These are phyloP conservation scores for Leucoraja erinaceus DNA, from an alignment of 2,113 vertebrate genomes.

Conservation along the genomic window DNA sequence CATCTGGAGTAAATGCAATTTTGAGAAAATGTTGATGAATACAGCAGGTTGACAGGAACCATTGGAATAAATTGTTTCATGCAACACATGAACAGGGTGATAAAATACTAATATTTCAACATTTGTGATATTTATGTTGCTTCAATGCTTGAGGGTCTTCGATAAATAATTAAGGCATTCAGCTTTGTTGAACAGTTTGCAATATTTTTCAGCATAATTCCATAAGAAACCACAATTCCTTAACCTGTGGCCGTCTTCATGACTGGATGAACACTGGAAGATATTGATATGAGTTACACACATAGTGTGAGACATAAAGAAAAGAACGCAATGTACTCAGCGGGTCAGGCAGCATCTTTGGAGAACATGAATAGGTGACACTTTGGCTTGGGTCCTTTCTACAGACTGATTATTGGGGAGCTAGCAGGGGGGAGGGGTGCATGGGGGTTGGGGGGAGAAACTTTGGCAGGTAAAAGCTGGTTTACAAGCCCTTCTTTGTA, in stretches of 20 bases:
- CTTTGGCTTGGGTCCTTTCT: too few relatives aligned
- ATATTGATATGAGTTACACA: background rate
- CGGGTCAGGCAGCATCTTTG: too few relatives aligned
- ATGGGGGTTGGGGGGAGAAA: background rate
- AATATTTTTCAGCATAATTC: background rate
- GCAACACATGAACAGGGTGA: background rate
- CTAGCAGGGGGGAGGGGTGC: too few relatives aligned
- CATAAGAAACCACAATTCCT: background rate
- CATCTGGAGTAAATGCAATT: background rate
- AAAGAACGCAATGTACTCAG: too few relatives aligned
- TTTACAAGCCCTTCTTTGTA: too few relatives aligned
- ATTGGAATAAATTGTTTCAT: background rate
- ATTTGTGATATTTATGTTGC: background rate
- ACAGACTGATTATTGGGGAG: too few relatives aligned
- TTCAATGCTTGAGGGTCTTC: background rate
- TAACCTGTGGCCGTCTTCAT: background rate
- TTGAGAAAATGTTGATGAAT: background rate
- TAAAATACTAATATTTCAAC: background rate
- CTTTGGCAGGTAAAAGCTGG: too few relatives aligned
- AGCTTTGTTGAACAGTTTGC: background rate
- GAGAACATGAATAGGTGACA: too few relatives aligned
- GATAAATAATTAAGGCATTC: background rate
- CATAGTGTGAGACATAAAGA: too few relatives aligned
- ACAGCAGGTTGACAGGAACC: background rate
- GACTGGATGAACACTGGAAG: background rate